Conservation (phyloP, 2,797 vertebrate genomes). For the Miichthys miiuy region DNA sequence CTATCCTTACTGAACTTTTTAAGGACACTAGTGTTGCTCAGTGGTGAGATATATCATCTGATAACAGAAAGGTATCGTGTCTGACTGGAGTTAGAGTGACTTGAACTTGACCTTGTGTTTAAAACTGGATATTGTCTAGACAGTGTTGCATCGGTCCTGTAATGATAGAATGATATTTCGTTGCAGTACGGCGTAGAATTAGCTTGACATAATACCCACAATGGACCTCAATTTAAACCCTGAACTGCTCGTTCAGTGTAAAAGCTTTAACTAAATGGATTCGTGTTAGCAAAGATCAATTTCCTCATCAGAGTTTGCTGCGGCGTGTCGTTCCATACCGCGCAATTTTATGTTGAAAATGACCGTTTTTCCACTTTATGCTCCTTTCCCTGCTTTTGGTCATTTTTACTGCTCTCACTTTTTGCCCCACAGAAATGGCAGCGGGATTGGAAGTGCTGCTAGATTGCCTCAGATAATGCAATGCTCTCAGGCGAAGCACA, state of each 20-base stretch:
- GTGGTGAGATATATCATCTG: slow-evolving; percentile 23
- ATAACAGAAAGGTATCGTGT: slow-evolving; percentile 22
- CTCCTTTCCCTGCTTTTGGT: slow-evolving; percentile 51
- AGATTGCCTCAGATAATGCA: slow-evolving; percentile 72
- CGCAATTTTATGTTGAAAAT: slow-evolving; percentile 50
- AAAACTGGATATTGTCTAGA: not conserved
- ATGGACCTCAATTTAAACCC: slow-evolving; percentile 31
- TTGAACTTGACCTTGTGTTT: slow-evolving; percentile 20
- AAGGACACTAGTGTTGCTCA: slow-evolving; percentile 31
- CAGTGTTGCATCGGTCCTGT: not conserved
- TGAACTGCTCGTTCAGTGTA: slow-evolving; percentile 21
- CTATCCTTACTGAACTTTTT: slow-evolving; percentile 36
- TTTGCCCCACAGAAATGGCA: slow-evolving; percentile 56
- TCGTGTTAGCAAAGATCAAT: slow-evolving; percentile 53
- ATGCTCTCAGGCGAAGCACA: slow-evolving; percentile 56
- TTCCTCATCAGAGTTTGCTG: slow-evolving; percentile 54
- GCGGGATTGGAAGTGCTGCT: slow-evolving; percentile 56
- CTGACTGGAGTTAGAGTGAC: not conserved
- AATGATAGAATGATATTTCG: slow-evolving; percentile 26
- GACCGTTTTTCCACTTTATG: slow-evolving; percentile 54
- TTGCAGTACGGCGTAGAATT: not conserved
- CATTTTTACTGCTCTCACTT: slow-evolving; percentile 61
- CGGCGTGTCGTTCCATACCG: slow-evolving; percentile 26
- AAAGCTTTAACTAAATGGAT: slow-evolving; percentile 48
- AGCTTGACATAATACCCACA: slow-evolving; percentile 29